Evolutionary conservation across 2,113 vertebrate species (phyloP), one percentile per base, ranked within the genome.

Genomic region (Melanostigma gelatinosum): DNA sequence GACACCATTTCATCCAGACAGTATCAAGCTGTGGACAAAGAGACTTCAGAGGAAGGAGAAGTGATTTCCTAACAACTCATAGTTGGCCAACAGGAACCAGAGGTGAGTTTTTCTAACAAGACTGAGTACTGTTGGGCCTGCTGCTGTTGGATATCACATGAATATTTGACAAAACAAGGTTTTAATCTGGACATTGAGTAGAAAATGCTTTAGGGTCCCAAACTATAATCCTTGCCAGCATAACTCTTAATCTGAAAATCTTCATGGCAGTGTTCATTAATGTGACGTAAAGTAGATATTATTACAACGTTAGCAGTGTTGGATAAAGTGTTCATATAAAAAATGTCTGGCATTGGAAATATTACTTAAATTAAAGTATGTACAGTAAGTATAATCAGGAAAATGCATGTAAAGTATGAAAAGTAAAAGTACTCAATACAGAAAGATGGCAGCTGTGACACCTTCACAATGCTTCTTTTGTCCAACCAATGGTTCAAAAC

Each of bases 91-190:
- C 46, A 55, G 42, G 71, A 80, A 75, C 9, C 65, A 75, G 52
- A 78, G 86, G 91, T 90, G 67, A 89, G 88, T 73, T 77, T 77
- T 58, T 46, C 42, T 11, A 50, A 9, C 6, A 62, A 55, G 32
- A 20, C 65, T 55, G 20, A 78, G n/a, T 7, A 20, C 2, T 55
- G 54, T 32, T 55, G 2, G 3, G 3, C 1, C 50, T 55, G 22
- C 13, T 74, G 16, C 20, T 72, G 55, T 38, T 48, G 3, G 3
- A 72, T 40, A 57, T 4, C 4, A 36, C 22, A 36, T 13, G 9
- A 12, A 46, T 4, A 0, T 40, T 50, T n/a, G 2, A 42, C 16
- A 67, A 66, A 44, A 44, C 5, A 27, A 34, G 12, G 4, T n/a
- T 64, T 48, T n/a, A 8, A 29, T 48, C 29, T 55, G 11, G 6